Evolutionary conservation across 2,888 invertebrate species (phyloP).

Genomic region (Synergus japonicus): DNA sequence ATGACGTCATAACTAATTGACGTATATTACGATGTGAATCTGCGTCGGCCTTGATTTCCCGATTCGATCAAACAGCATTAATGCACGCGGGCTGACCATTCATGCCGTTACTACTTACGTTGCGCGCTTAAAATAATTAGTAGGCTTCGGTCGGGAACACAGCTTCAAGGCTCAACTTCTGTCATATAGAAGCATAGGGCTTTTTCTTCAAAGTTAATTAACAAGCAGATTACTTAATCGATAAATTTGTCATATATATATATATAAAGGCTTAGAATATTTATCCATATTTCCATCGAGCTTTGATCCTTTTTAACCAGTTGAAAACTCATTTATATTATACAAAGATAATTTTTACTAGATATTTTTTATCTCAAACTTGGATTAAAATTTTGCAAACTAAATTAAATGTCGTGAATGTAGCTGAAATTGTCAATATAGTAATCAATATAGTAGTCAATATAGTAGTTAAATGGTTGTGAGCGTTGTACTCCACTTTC

Average conservation of each 20-base stretch:
- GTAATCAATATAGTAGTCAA: too few relatives aligned
- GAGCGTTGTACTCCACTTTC: too few relatives aligned
- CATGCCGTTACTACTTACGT: slow-evolving; percentile 27
- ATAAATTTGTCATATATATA: neutral
- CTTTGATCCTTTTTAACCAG: too few relatives aligned
- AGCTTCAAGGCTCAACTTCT: neutral
- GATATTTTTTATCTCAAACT: too few relatives aligned
- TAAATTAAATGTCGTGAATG: too few relatives aligned
- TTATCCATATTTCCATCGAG: neutral
- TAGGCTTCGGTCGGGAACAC: slow-evolving; percentile 1
- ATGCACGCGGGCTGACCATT: slow-evolving; percentile 43
- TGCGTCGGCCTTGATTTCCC: slow-evolving; percentile 53
- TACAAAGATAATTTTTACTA: too few relatives aligned
- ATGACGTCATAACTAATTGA: slow-evolving; percentile 59
- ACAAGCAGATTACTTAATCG: neutral
- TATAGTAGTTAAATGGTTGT: too few relatives aligned
- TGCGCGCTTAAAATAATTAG: slow-evolving; percentile 9
- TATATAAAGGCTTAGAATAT: neutral
- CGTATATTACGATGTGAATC: slow-evolving; percentile 55
- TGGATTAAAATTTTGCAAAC: too few relatives aligned
- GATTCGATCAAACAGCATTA: slow-evolving; percentile 42
- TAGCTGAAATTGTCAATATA: too few relatives aligned
- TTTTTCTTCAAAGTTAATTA: neutral
- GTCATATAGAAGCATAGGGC: neutral
- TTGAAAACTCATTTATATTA: too few relatives aligned